Evolutionary conservation across 2,113 vertebrate genomes (phyloP).

Genomic region (Trematomus loennbergii): DNA sequence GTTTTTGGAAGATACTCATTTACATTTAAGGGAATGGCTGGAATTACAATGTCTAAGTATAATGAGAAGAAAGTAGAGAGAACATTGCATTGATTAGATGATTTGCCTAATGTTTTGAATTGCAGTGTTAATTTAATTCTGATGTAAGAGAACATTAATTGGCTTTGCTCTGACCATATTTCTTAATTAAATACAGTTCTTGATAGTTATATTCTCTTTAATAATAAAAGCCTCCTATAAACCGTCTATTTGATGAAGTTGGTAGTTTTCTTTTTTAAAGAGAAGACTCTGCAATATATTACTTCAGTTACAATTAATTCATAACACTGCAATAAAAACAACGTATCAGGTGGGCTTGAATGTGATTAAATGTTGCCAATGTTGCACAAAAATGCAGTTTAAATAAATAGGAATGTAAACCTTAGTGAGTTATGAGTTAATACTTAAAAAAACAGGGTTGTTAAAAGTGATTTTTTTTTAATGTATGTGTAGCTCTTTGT

Average conservation of each 20-base stretch:
- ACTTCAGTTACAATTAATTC: background rate
- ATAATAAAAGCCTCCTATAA: background rate
- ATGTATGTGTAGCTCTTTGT: too few species aligned
- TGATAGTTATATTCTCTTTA: background rate
- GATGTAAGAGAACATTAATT: background rate
- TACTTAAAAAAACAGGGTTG: background rate
- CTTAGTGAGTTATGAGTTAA: background rate
- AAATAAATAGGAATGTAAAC: background rate
- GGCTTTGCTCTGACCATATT: background rate
- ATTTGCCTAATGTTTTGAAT: conserved; percentile 8
- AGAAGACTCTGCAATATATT: background rate
- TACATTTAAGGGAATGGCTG: background rate
- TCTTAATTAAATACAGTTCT: background rate
- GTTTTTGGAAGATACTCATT: background rate
- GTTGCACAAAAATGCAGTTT: background rate
- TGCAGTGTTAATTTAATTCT: conserved; percentile 1
- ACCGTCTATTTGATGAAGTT: background rate
- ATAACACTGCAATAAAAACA: background rate
- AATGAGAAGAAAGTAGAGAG: background rate
- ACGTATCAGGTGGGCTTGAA: background rate
- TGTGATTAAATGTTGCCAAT: background rate
- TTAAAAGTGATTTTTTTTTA: background rate
- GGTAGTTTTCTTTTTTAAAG: too few species aligned
- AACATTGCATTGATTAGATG: background rate
- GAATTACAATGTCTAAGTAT: background rate